A percentile compares a stretch with the other conserved stretches of the same genome.
Evolutionary conservation across 2,113 vertebrate genomes (phyloP).

Genomic region (Orientallactaga bullata): DNA sequence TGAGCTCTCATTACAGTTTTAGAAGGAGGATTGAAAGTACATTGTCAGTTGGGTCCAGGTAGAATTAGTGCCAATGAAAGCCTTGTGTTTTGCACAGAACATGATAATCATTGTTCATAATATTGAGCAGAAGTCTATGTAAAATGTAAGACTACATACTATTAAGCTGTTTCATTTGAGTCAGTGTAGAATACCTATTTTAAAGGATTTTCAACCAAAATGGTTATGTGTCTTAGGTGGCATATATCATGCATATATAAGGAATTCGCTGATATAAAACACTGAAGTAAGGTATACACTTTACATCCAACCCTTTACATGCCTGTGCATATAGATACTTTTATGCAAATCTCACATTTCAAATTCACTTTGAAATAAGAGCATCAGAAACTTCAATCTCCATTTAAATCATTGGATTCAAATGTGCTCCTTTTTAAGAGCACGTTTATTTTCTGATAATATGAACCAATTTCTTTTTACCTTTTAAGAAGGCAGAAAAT

Average conservation of each 20-base stretch:
- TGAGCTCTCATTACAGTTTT: constrained; percentile 27
- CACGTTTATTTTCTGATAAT: constrained; percentile 26
- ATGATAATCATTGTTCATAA: background rate
- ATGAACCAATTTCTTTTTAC: background rate
- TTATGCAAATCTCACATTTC: background rate
- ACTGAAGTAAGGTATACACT: background rate
- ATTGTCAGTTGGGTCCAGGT: background rate
- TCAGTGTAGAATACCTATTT: background rate
- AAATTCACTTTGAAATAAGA: constrained; percentile 46
- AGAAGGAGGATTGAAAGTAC: background rate
- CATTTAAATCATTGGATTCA: constrained; percentile 22
- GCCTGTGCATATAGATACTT: background rate
- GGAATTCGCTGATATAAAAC: too few species aligned
- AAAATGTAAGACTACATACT: background rate
- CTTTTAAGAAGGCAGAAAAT: constrained; percentile 11
- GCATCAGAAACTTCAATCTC: constrained; percentile 5
- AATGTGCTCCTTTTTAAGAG: background rate
- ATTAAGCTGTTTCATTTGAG: background rate
- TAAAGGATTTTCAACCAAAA: constrained; percentile 2
- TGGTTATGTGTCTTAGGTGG: background rate
- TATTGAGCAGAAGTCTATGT: background rate
- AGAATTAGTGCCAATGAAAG: background rate
- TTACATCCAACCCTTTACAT: constrained; percentile 3
- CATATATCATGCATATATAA: background rate
- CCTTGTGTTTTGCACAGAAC: background rate